Evolutionary conservation across 2,113 vertebrate species (phyloP).

Genomic region (Ophiodon elongatus): DNA sequence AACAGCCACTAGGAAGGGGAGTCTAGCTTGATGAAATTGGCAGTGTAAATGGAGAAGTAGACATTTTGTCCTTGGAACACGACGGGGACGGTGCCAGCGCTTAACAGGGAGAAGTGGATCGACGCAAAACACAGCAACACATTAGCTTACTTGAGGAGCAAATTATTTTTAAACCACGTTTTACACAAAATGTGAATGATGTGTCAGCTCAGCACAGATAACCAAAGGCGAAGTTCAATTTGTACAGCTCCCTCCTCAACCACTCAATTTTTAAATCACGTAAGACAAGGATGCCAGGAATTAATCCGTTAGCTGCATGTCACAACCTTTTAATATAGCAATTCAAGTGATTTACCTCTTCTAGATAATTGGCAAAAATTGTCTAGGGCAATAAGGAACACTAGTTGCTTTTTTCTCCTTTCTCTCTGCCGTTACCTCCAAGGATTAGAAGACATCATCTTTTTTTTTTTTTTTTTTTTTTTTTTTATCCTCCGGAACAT

Average conservation of each 20-base stretch:
- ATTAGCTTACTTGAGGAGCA: conserved; percentile 58
- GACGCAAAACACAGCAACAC: conserved; percentile 59
- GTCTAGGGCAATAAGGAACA: conserved; percentile 55
- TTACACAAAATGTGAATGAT: conserved; percentile 67
- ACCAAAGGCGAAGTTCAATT: conserved; percentile 66
- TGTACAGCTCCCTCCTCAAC: conserved; percentile 49
- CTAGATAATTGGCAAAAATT: conserved; percentile 55
- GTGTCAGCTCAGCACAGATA: conserved; percentile 62
- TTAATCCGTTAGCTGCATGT: conserved; percentile 67
- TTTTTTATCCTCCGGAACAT: conserved; percentile 29
- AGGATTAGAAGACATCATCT: conserved; percentile 30
- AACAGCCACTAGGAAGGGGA: conserved; percentile 62
- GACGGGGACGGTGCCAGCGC: conserved; percentile 49
- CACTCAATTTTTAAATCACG: conserved; percentile 59
- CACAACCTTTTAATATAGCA: conserved; percentile 67
- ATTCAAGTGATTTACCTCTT: conserved; percentile 55
- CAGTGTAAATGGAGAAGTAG: conserved; percentile 68
- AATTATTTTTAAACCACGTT: conserved; percentile 66
- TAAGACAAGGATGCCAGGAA: conserved; percentile 62
- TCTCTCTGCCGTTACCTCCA: conserved; percentile 35
- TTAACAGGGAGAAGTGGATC: conserved; percentile 59
- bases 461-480: conserved; percentile 31
- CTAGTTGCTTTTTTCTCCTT: conserved; percentile 39
- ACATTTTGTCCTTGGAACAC: conserved; percentile 67
- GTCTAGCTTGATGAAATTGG: conserved; percentile 64